Base-by-base conservation (phyloP, 2,797 vertebrate species). In the Gadopsis bispinosus region DNA sequence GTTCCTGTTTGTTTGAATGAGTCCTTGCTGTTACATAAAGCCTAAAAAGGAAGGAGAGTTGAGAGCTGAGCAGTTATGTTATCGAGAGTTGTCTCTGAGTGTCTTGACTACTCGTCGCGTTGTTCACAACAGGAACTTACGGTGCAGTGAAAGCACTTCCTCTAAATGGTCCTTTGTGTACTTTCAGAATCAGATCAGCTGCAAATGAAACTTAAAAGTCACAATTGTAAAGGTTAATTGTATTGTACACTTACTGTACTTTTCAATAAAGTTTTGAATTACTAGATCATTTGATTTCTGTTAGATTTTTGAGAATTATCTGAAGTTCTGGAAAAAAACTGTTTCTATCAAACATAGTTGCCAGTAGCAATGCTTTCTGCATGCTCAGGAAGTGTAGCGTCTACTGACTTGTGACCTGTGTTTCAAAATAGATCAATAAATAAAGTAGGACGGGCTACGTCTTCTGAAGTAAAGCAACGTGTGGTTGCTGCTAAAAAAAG, bases 91-190 rank as follows among this genome's bases (percentile, higher is more conserved):
- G 43, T 69, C 1, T 39, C 14, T 6, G 45, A 48, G 41, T 50
- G 9, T 47, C 37, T 48, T 51, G 62, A 74, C n/a, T 13, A 39
- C 35, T 41, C 41, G 72, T 69, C n/a, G 48, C n/a, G 29, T 60
- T 77, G 45, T 29, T 56, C 1, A 63, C 76, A 86, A 87, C 37
- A 45, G 82, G 87, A 91, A 90, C 50, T 80, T 47, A 7, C 26
- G 65, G 48, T 29, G 26, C 67, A 80, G 47, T 51, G 39, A 80
- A 77, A 80, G 9, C 33, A 59, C 72, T 87, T 91, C 75, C 82
- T 87, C 41, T 71, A 47, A 78, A 79, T 47, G 14, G 12, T 29
- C 2, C 33, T 71, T 51, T 65, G 53, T 50, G 10, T 50, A 63
- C 41, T 81, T 85, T 83, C 78, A 76, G 45, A 65, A 58, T 81